Evolutionary conservation across 2,888 invertebrate species (phyloP).

Genomic region (Pycnomerus fuliginosus): DNA sequence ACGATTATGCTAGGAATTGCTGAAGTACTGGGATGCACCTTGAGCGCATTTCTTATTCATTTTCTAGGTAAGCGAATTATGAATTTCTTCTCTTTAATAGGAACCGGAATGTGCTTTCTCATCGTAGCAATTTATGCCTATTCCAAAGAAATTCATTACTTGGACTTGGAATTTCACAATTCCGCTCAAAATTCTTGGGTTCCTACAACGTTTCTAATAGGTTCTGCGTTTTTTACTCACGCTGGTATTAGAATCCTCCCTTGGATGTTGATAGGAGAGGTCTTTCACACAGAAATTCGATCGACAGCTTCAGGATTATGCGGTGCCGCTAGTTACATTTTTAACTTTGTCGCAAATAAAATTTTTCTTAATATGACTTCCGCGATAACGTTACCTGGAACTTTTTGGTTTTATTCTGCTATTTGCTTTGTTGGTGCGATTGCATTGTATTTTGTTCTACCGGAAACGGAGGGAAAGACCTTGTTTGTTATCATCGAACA

Average conservation of each 20-base stretch:
- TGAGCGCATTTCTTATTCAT: slow-evolving; percentile 68
- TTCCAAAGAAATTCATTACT: slow-evolving; percentile 32
- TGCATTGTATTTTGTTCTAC: slow-evolving; percentile 66
- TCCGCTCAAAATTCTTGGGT: slow-evolving; percentile 56
- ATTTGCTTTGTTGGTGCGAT: slow-evolving; percentile 63
- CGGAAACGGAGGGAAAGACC: slow-evolving; percentile 79
- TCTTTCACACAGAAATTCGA: slow-evolving; percentile 66
- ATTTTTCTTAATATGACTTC: slow-evolving; percentile 66
- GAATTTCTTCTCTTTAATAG: slow-evolving; percentile 65
- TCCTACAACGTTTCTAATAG: slow-evolving; percentile 65
- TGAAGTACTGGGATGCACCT: slow-evolving; percentile 65
- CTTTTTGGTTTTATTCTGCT: slow-evolving; percentile 67
- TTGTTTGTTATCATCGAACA: slow-evolving; percentile 69
- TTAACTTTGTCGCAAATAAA: slow-evolving; percentile 73
- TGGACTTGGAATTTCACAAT: slow-evolving; percentile 20
- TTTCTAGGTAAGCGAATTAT: slow-evolving; percentile 72
- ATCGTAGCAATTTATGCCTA: slow-evolving; percentile 60
- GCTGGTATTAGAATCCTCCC: slow-evolving; percentile 70
- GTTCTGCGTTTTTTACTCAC: slow-evolving; percentile 69
- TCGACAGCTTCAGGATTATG: slow-evolving; percentile 70
- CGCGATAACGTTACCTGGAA: slow-evolving; percentile 65
- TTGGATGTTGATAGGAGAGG: slow-evolving; percentile 79
- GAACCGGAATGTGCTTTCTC: slow-evolving; percentile 65
- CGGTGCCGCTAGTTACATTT: slow-evolving; percentile 71
- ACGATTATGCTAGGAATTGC: slow-evolving; percentile 71